Percentiles rank a stretch among this genome's conserved stretches.
Evolutionary conservation across 1,140 invertebrate species (phyloP).

Genomic region (Ceratina japonica): DNA sequence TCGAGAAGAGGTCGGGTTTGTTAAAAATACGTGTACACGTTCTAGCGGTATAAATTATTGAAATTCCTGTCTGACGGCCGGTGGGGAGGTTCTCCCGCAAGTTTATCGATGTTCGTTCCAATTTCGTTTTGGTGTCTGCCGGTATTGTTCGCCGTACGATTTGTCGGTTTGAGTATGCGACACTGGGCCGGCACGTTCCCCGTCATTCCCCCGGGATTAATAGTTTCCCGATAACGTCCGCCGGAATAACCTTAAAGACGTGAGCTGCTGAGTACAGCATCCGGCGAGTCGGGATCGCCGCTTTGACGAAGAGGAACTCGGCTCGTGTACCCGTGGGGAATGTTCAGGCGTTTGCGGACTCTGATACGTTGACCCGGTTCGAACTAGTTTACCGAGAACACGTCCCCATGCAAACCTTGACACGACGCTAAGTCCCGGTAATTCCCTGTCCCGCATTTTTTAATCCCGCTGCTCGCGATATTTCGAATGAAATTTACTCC

Average conservation of each 20-base stretch:
- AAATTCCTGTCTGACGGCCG: no score
- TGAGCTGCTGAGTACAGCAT: slow-evolving; percentile 53
- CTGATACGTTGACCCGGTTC: slow-evolving; percentile 6
- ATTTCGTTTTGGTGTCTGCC: not conserved
- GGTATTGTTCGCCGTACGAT: not conserved
- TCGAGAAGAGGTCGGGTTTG: no score
- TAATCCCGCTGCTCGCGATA: not conserved
- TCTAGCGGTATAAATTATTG: no score
- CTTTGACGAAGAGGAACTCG: slow-evolving; percentile 30
- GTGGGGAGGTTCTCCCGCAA: no score
- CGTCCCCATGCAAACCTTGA: not conserved
- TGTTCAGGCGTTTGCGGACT: not conserved
- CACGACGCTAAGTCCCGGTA: not conserved
- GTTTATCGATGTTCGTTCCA: not conserved
- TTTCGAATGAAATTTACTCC: no score
- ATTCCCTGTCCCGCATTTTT: not conserved
- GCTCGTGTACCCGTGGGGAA: slow-evolving; percentile 14
- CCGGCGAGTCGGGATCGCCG: slow-evolving; percentile 9
- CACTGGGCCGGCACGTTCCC: not conserved
- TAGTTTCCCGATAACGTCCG: slow-evolving; percentile 32
- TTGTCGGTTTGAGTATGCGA: not conserved
- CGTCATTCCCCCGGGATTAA: slow-evolving; percentile 28
- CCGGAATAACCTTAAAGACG: slow-evolving; percentile 49
- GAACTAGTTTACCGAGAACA: not conserved
- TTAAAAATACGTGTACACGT: not conserved